Evolutionary conservation across 2,888 invertebrate genomes (phyloP), one percentile per base, ranked within the genome.

Genomic region (Atethmia centrago): DNA sequence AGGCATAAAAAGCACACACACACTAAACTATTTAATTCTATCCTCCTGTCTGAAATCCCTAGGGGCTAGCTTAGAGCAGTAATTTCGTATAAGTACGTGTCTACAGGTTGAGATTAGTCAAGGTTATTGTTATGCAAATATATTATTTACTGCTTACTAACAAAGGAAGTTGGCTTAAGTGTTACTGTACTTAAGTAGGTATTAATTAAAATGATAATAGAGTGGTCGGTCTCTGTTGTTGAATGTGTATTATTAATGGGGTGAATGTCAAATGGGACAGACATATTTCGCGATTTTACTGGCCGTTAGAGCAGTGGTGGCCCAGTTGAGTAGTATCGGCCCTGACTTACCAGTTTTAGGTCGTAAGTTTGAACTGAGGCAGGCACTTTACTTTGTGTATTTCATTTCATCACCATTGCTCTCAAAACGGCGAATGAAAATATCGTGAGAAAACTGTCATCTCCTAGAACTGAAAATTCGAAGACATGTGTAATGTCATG

Each of bases 51-150:
- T 69, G 71, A 74, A 81, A 78, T 83, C 84, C 86, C 85, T 74
- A 64, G 80, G 69, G 87, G 80, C 80, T 79, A 81, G 78, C 86
- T 85, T 75, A 83, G 78, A 84, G 90, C 88, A 88, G 89, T 92
- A 92, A 92, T 88, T 91, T 92, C 89, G 85, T 89, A 36, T 19
- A 92, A 93, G 91, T 92, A 92, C 89, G 88, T 90, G 91, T 88
- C 90, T 89, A 92, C 91, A 89, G 85, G 83, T 88, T 80, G 85
- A 90, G 90, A 93, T 92, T 90, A 92, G 88, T 87, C 75, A 79
- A 74, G 79, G 83, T 87, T 87, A 93, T 92, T 94, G 93, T 94
- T 91, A 93, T 94, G 94, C 85, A 91, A 93, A 94, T 93, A 85
- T 87, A 85, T 89, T 84, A 90, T 90, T 88, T 88, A 90, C 84